A percentile compares a stretch with the other conserved stretches of the same genome.
These are phyloP conservation scores for Puntigrus tetrazona DNA, from an alignment of 2,113 vertebrate genomes.

Conservation along the genomic window DNA sequence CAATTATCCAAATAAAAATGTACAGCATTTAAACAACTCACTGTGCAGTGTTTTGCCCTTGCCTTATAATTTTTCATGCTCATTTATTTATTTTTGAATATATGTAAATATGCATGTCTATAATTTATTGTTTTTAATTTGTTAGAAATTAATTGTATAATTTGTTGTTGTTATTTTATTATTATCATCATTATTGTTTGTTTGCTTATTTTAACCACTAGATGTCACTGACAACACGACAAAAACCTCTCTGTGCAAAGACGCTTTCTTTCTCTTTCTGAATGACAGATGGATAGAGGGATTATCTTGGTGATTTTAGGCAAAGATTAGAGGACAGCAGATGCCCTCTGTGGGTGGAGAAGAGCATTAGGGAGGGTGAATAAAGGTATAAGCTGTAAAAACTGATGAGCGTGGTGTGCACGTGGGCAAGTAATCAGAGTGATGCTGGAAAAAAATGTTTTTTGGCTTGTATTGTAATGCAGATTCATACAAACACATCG, in stretches of 20 bases:
- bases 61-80: no score
- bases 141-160: no score
- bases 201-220: slow-evolving; percentile 30
- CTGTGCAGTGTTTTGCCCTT: no score
- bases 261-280: slow-evolving; percentile 37
- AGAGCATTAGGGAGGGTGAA: slow-evolving; percentile 55
- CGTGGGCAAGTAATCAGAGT: slow-evolving; percentile 26
- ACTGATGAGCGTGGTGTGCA: neutral
- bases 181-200: no score
- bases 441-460: neutral
- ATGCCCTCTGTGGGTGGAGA: slow-evolving; percentile 77
- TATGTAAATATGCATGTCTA: neutral
- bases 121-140: no score
- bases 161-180: no score
- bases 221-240: slow-evolving; percentile 35
- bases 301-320: slow-evolving; percentile 80
- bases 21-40: no score
- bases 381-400: slow-evolving; percentile 24
- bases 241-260: slow-evolving; percentile 28
- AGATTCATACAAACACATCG: neutral
- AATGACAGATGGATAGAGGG: slow-evolving; percentile 76
- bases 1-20: neutral
- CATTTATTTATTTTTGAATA: neutral
- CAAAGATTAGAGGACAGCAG: slow-evolving; percentile 79
- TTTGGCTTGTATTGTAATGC: neutral